A percentile compares a stretch with the other conserved stretches of the same genome.
Evolutionary conservation across 2,113 vertebrate genomes (phyloP).

Genomic region (Dasyornis broadbenti): DNA sequence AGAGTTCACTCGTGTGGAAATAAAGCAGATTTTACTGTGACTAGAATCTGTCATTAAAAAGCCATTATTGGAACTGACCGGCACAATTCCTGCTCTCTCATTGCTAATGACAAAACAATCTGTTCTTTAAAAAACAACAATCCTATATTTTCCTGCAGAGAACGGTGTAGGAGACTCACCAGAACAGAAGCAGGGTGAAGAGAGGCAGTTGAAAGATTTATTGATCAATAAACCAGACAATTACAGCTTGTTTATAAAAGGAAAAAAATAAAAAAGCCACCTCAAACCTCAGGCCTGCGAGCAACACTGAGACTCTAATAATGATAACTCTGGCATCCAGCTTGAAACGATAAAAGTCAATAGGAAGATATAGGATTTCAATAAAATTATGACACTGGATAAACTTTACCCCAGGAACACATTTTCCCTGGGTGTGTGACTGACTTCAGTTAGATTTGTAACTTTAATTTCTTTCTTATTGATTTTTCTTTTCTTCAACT

Average conservation of each 20-base stretch:
- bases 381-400: conserved; percentile 78
- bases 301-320: conserved; percentile 37
- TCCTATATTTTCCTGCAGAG: not conserved
- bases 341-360: conserved; percentile 74
- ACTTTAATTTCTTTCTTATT: conserved; percentile 79
- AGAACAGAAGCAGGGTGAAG: not conserved
- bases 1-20: conserved; percentile 46
- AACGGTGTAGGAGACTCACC: not conserved
- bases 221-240: conserved; percentile 71
- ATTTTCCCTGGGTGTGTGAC: conserved; percentile 68
- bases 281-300: conserved; percentile 30
- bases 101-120: conserved; percentile 61
- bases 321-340: conserved; percentile 64
- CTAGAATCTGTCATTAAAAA: conserved; percentile 61
- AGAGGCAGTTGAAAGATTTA: conserved; percentile 69
- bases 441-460: conserved; percentile 76
- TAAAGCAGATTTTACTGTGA: conserved; percentile 22
- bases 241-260: conserved; percentile 71
- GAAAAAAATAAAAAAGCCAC: not conserved
- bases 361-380: conserved; percentile 81
- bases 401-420: conserved; percentile 74
- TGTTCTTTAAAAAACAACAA: conserved; percentile 28
- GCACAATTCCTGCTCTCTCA: conserved; percentile 19
- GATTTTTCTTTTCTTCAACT: conserved; percentile 70
- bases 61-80: conserved; percentile 19